Percentiles rank a stretch among this genome's conserved stretches.
Evolutionary conservation across 2,113 vertebrate genomes (phyloP).

Genomic region (Tragulus kanchil): DNA sequence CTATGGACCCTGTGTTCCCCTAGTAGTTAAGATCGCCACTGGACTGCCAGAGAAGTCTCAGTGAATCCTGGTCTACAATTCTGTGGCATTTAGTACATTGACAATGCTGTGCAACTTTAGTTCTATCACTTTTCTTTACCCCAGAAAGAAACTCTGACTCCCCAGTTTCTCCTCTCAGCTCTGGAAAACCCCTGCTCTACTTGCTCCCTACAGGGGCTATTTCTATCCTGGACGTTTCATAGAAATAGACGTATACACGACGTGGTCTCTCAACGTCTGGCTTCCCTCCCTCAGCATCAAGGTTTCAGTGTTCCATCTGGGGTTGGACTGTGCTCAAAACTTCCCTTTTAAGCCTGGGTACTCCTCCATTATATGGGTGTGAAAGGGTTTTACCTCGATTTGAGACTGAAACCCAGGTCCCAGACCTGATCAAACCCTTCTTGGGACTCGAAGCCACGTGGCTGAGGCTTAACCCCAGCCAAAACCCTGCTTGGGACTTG

Average conservation of each 20-base stretch:
- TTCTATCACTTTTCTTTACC: background rate
- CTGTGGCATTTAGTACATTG: background rate
- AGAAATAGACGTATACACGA: accelerated
- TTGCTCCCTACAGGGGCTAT: background rate
- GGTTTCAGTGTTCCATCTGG: no score
- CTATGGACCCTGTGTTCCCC: background rate
- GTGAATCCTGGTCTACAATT: no score
- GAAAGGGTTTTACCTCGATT: no score
- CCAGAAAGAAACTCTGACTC: background rate
- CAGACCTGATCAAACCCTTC: no score
- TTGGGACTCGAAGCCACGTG: no score
- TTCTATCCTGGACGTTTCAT: no score
- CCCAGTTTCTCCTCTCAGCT: accelerated
- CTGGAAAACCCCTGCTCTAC: background rate
- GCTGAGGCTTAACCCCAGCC: no score
- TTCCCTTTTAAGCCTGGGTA: background rate
- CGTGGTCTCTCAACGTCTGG: background rate
- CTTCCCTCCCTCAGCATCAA: accelerated
- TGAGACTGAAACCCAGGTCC: no score
- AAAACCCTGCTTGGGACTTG: no score
- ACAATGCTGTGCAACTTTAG: background rate
- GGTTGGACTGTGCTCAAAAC: background rate
- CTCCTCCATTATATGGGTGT: no score
- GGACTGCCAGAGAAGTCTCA: background rate
- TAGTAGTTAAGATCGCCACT: background rate